A percentile compares a stretch with the other conserved stretches of the same genome.
Evolutionary conservation across 2,113 vertebrate genomes (phyloP).

Genomic region (Aleadryas rufinucha): DNA sequence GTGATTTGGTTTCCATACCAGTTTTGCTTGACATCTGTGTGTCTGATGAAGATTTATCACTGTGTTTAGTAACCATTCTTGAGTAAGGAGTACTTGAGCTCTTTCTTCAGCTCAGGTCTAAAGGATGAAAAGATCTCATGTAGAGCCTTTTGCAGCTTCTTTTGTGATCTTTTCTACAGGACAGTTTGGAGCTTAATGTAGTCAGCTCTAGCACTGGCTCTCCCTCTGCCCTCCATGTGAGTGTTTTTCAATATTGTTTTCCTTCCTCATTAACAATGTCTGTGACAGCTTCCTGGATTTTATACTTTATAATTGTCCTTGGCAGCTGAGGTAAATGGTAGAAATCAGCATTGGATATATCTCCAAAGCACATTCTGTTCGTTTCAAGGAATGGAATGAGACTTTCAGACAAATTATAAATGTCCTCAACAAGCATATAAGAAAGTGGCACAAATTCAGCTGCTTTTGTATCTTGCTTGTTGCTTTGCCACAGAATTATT

Average conservation of each 20-base stretch:
- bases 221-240: neutral
- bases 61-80: neutral
- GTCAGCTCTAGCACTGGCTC: neutral
- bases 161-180: neutral
- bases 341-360: neutral
- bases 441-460: neutral
- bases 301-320: accelerated
- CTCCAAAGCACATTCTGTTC: neutral
- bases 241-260: neutral
- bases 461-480: neutral
- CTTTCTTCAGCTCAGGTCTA: neutral
- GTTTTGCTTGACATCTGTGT: neutral
- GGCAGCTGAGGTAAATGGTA: neutral
- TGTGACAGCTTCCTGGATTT: neutral
- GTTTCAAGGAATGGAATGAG: neutral
- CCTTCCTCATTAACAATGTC: neutral
- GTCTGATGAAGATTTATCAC: neutral
- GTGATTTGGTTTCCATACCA: neutral
- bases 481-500: neutral
- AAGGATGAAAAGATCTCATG: neutral
- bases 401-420: neutral
- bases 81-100: neutral
- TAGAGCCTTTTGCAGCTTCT: neutral
- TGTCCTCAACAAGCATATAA: neutral
- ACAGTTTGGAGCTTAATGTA: neutral